Evolutionary conservation across 2,113 vertebrate genomes (phyloP), one percentile per base, ranked within the genome.

Genomic region (Diadophis punctatus): DNA sequence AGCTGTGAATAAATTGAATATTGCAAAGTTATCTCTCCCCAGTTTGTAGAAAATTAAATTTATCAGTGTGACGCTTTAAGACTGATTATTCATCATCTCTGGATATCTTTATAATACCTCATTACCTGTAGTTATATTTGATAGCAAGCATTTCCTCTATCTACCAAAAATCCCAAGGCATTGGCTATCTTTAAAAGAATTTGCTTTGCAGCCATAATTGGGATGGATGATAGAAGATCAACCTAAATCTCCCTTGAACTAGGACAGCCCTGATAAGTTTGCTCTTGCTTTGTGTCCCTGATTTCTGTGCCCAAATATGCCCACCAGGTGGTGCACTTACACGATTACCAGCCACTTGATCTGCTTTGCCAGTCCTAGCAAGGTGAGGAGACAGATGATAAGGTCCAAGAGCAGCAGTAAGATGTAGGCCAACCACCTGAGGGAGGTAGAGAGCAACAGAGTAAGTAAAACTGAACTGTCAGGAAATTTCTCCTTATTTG

Each of bases 271-370:
- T 52, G 20, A 43, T 18, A 55, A 14, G 11, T 22, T 55, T 55
- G 14, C 49, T 80, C 20, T 22, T 55, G 53, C 6, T 74, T n/a
- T 34, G 5, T 18, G 4, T 2, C 30, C 23, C 39, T 22, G 9
- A 2, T 23, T 27, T n/a, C n/a, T 43, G 22, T 34, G 27, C 80
- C 51, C 2, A 9, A 48, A 85, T 43, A 34, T 86, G 53, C 58
- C 90, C 80, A 74, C 86, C 48, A 93, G 94, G 58, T 93, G 94
- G 92, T 0, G 1, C 34, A 97, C 98, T 98, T 94, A 99, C 98
- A 99, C 93, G 84, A 98, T 98, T 94, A 99, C 98, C 90, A 99
- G 98, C 98, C 98, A 99, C 95, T 98, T 98, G 93, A 98, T 98
- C 95, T 99, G 98, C 95, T 99, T 99, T 6, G 98, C 98, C 95